Conservation (phyloP, 2,113 vertebrate genomes). For the Octodon degus region DNA sequence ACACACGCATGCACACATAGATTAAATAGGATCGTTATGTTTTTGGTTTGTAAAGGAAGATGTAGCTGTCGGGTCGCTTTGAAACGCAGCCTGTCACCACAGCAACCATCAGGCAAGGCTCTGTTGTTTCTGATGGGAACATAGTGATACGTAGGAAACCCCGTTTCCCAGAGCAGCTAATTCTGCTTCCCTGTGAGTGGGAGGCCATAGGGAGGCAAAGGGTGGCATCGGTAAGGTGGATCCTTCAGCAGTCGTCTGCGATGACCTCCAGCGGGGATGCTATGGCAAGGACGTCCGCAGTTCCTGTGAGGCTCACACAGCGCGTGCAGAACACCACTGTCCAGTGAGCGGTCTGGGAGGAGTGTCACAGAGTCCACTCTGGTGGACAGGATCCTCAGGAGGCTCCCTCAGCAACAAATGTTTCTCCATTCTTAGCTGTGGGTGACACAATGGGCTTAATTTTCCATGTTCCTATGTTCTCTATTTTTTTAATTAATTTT, state of each 20-base stretch:
- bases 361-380: background rate
- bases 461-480: background rate
- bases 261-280: background rate
- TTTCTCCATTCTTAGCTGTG: background rate
- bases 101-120: background rate
- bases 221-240: too few species aligned
- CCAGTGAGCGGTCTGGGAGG: background rate
- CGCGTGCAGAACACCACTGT: too few species aligned
- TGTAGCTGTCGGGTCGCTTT: too few species aligned
- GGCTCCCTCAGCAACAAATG: background rate
- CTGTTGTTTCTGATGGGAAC: background rate
- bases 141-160: background rate
- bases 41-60: background rate
- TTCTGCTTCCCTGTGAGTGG: rapidly evolving
- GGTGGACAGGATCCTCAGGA: background rate
- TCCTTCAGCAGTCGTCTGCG: rapidly evolving
- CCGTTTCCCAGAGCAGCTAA: background rate
- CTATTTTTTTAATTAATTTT: too few species aligned
- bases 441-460: background rate
- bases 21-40: background rate
- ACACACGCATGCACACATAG: background rate
- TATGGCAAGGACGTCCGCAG: too few species aligned
- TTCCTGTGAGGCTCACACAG: background rate
- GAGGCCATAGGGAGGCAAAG: background rate
- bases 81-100: background rate